These are phyloP conservation scores for Cyphomyrus discorhynchus DNA, from an alignment of 2,113 vertebrate genomes.

Conservation along the genomic window DNA sequence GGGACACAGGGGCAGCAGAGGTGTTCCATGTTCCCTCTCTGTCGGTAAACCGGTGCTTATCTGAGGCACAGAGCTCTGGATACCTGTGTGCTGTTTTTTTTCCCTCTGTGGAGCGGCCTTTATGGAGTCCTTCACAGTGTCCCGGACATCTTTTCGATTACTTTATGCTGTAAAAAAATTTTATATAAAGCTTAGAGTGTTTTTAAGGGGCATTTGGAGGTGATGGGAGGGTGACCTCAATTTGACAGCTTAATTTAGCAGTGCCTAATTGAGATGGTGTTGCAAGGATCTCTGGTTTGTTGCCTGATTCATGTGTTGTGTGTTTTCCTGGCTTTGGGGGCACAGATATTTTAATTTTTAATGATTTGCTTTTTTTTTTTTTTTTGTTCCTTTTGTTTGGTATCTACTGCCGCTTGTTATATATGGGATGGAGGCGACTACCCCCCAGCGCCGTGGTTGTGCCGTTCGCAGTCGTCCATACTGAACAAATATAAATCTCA, in stretches of 20 bases:
- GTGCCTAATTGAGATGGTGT: constrained; percentile 12
- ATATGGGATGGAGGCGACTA: not conserved
- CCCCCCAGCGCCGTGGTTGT: not conserved
- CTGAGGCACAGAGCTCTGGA: not conserved
- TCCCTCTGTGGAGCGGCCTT: not conserved
- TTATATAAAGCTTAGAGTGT: not conserved
- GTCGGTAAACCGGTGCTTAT: not conserved
- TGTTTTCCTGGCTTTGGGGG: not conserved
- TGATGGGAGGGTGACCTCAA: not conserved
- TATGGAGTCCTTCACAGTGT: not conserved
- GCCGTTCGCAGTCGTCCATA: not conserved
- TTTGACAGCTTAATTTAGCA: constrained; percentile 8
- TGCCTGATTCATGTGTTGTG: not conserved
- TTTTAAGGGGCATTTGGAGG: constrained; percentile 11
- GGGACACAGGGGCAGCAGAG: not conserved
- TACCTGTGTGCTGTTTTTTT: not conserved
- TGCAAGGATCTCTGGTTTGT: not conserved
- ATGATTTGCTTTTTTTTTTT: not conserved
- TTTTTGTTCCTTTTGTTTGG: not conserved
- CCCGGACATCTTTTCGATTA: not conserved
- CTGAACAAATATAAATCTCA: not conserved
- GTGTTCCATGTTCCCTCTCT: not conserved
- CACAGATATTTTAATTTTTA: not conserved
- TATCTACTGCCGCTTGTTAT: not conserved
- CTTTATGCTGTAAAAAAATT: not conserved